Evolutionary conservation across 2,797 vertebrate genomes (phyloP).

Genomic region (Carapus acus): DNA sequence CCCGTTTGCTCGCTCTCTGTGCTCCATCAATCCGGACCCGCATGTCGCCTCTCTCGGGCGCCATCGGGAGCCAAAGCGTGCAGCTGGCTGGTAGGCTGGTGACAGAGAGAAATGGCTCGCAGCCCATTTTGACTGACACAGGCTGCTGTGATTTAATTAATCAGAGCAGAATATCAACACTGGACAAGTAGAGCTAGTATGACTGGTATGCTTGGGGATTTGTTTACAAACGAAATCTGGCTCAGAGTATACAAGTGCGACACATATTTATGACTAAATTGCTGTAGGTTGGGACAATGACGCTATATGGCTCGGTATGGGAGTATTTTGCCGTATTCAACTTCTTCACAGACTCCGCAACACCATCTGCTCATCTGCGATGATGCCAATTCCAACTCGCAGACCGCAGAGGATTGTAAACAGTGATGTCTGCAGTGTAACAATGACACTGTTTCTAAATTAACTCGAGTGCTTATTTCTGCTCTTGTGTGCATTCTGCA

Average conservation of each 20-base stretch:
- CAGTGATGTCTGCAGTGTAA: constrained; percentile 22
- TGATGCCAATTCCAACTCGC: constrained; percentile 45
- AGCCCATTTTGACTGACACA: constrained; percentile 31
- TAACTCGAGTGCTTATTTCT: constrained; percentile 5
- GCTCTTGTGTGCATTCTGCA: neutral
- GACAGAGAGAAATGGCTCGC: constrained; percentile 43
- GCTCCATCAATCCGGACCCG: constrained; percentile 2
- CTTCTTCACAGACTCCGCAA: constrained; percentile 47
- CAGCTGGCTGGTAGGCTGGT: constrained; percentile 50
- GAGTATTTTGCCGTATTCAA: constrained; percentile 35
- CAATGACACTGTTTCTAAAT: constrained; percentile 11
- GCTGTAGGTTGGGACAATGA: constrained; percentile 7
- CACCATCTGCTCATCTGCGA: constrained; percentile 59
- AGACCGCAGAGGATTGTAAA: constrained; percentile 46
- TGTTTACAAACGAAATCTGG: too few species aligned
- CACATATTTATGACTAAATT: neutral
- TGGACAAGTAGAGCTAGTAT: neutral
- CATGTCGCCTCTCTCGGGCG: neutral
- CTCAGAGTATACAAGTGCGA: neutral
- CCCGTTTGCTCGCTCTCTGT: neutral
- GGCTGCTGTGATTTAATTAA: constrained; percentile 36
- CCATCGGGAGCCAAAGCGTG: constrained; percentile 36
- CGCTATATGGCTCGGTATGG: constrained; percentile 7
- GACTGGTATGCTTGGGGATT: too few species aligned
- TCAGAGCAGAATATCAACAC: constrained; percentile 14